These are phyloP conservation scores for Blastobasis adustella DNA, from an alignment of 2,888 invertebrate species.

Conservation along the genomic window DNA sequence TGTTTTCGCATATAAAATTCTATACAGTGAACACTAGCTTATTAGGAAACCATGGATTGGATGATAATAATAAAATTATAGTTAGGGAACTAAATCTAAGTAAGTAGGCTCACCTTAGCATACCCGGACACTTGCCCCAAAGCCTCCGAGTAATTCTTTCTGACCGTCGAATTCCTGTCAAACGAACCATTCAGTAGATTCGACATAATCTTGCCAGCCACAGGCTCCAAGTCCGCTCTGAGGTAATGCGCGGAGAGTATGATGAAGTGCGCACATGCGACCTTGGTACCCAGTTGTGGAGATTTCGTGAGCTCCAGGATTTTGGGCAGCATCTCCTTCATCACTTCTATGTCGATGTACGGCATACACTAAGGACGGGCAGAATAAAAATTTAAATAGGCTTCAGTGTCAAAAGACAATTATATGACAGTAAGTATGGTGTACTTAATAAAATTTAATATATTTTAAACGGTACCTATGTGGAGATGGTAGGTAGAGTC, in stretches of 20 bases:
- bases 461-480: no score
- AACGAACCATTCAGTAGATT: slow-evolving; percentile 83
- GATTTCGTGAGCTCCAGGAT: slow-evolving; percentile 88
- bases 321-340: slow-evolving; percentile 87
- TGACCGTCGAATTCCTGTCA: slow-evolving; percentile 88
- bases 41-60: no score
- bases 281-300: slow-evolving; percentile 88
- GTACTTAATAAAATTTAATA: no score
- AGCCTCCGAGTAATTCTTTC: slow-evolving; percentile 88
- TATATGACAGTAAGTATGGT: no score
- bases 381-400: no score
- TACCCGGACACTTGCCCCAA: slow-evolving; percentile 88
- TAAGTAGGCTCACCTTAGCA: slow-evolving; percentile 78
- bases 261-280: slow-evolving; percentile 86
- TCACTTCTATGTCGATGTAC: slow-evolving; percentile 83
- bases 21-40: no score
- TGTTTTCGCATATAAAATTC: no score
- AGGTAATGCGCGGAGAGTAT: slow-evolving; percentile 78
- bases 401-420: no score
- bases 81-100: no score
- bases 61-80: no score
- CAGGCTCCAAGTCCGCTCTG: slow-evolving; percentile 68
- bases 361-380: slow-evolving; percentile 70
- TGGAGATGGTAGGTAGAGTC: no score
- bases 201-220: slow-evolving; percentile 74